These are phyloP conservation scores for Heliconius aoede DNA, from an alignment of 2,888 invertebrate species.

Conservation along the genomic window DNA sequence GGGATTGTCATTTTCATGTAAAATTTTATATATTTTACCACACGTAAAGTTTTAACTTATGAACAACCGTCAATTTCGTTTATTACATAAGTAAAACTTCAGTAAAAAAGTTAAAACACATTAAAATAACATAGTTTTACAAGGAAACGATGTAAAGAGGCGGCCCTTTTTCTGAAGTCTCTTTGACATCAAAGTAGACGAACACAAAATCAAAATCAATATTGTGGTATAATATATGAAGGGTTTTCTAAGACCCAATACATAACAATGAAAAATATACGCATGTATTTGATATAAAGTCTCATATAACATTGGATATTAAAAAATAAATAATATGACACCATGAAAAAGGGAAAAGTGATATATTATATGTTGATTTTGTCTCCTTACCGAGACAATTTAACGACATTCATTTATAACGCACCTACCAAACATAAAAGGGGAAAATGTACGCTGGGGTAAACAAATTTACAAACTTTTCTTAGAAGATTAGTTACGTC, in stretches of 20 bases:
- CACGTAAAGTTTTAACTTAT: neutral
- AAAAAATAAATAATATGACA: conserved; percentile 17
- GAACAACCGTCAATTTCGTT: neutral
- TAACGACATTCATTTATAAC: conserved; percentile 28
- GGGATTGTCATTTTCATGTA: conserved; percentile 54
- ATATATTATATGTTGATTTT: conserved; percentile 26
- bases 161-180: too few relatives aligned
- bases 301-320: conserved; percentile 8
- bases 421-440: conserved; percentile 20
- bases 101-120: too few relatives aligned
- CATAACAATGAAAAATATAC: conserved; percentile 2
- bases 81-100: too few relatives aligned
- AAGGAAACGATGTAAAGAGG: too few relatives aligned
- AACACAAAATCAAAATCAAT: too few relatives aligned
- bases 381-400: conserved; percentile 23
- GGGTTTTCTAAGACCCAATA: neutral
- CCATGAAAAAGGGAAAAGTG: conserved; percentile 22
- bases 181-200: too few relatives aligned
- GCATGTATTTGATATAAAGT: neutral
- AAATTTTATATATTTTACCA: conserved; percentile 2
- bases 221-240: too few relatives aligned
- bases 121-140: too few relatives aligned
- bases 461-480: conserved; percentile 13
- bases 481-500: conserved; percentile 13
- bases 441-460: conserved; percentile 23